A percentile compares a stretch with the other conserved stretches of the same genome.
Conservation (phyloP, 2,797 vertebrate genomes). For the Siniperca obscura region DNA sequence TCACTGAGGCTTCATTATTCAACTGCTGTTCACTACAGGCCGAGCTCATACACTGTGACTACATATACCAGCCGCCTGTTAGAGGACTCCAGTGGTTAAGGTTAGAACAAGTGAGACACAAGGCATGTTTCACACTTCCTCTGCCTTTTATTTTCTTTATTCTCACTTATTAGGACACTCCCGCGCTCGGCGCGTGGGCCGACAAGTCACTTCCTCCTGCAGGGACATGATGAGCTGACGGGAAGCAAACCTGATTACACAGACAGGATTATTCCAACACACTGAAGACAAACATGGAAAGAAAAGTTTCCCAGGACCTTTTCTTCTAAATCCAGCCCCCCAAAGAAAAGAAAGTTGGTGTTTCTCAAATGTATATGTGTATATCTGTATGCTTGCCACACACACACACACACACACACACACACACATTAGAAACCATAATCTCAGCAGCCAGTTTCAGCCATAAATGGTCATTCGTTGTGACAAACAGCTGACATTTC, state of each 20-base stretch:
- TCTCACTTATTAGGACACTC: conserved; percentile 54
- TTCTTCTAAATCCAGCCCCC: neutral
- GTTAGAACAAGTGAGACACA: conserved; percentile 43
- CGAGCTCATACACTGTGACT: conserved; percentile 9
- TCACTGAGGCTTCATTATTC: conserved; percentile 12
- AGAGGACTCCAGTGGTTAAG: conserved; percentile 24
- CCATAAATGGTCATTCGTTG: neutral
- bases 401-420: neutral
- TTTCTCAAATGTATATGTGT: neutral
- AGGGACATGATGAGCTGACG: conserved; percentile 45
- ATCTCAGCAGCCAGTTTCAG: neutral
- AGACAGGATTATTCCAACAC: conserved; percentile 48
- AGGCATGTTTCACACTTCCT: conserved; percentile 40
- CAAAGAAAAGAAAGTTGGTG: neutral
- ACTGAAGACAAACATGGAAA: neutral
- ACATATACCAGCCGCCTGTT: conserved; percentile 16
- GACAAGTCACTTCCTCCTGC: conserved; percentile 47
- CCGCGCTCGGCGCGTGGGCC: neutral
- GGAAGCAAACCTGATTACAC: conserved; percentile 64
- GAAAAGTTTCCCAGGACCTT: neutral
- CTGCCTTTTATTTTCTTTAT: conserved; percentile 34
- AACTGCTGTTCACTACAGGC: conserved; percentile 13
- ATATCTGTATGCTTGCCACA: too few relatives aligned
- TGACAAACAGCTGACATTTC: neutral
- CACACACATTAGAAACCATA: neutral